Evolutionary conservation across 2,888 invertebrate genomes (phyloP).

Genomic region (Epirrhoe tristata): DNA sequence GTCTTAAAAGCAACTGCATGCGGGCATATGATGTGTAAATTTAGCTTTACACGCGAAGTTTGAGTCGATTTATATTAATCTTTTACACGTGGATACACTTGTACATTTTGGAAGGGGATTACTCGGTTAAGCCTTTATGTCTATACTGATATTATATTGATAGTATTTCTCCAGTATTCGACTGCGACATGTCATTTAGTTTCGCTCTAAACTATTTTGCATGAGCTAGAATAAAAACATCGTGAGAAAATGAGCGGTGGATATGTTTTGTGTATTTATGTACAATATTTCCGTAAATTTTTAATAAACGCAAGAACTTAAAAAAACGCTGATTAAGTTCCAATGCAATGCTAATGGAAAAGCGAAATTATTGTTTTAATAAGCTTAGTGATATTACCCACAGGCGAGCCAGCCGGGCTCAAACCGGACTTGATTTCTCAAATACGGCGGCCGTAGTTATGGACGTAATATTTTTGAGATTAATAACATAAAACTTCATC

Average conservation of each 20-base stretch:
- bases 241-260: too few relatives aligned
- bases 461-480: neutral
- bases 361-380: constrained; percentile 24
- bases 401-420: neutral
- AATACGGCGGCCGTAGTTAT: neutral
- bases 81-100: constrained; percentile 21
- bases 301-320: constrained; percentile 9
- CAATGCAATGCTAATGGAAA: constrained; percentile 6
- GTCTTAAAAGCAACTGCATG: neutral
- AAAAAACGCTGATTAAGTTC: constrained; percentile 6
- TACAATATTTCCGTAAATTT: constrained; percentile 1
- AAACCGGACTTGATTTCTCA: neutral
- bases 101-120: neutral
- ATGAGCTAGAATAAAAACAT: too few relatives aligned
- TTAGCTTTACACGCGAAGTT: constrained; percentile 18
- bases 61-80: constrained; percentile 27
- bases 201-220: too few relatives aligned
- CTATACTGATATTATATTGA: neutral
- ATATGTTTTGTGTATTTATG: neutral
- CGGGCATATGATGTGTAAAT: neutral
- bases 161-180: too few relatives aligned
- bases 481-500: too few relatives aligned
- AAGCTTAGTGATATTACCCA: constrained; percentile 19
- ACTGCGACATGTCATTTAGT: neutral
- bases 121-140: neutral